Base-by-base conservation (phyloP, 2,797 vertebrate species). In the Scleropages formosus region DNA sequence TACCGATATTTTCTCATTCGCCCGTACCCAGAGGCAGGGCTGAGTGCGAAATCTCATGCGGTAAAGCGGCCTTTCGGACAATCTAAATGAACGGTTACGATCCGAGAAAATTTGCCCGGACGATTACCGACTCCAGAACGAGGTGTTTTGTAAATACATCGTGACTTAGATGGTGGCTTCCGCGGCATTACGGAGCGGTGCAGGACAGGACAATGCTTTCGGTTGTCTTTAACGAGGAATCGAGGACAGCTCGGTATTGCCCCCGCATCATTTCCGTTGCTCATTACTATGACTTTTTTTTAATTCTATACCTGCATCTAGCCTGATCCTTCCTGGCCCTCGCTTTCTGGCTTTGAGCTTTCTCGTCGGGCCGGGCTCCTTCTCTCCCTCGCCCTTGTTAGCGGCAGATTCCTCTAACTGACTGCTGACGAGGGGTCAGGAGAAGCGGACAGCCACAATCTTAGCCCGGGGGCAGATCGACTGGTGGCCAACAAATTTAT, bases 401-500 rank as follows among this genome's bases (percentile, higher is more conserved):
- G 81, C 84, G 80, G 11, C 26, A 80, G 85, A 86, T 85, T 83
- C 81, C 81, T 85, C 84, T 83, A 90, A 87, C 86, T 72, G 81
- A 77, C 80, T 87, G 84, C 68, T 89, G 88, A 90, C 84, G 86
- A 87, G 84, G 84, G 87, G 90, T 91, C 90, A 89, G 87, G 84
- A 89, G 88, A 91, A 88, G 87, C 79, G 85, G 88, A 85, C 87
- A 89, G 87, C 89, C 88, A 89, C 89, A 91, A 89, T 91, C 89
- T 87, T 90, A 87, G 90, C 91, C 90, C 15, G 84, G 79, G 89
- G 91, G 88, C 88, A 89, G 88, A 91, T 91, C 84, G 86, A 91
- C 89, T 90, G 89, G 89, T 91, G 90, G 89, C 87, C 88, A 87
- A 86, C 80, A 91, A 91, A 92, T 91, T 84, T 90, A 91, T 93